These are phyloP conservation scores for Tauraco erythrolophus DNA, from an alignment of 2,113 vertebrate genomes.

Conservation along the genomic window DNA sequence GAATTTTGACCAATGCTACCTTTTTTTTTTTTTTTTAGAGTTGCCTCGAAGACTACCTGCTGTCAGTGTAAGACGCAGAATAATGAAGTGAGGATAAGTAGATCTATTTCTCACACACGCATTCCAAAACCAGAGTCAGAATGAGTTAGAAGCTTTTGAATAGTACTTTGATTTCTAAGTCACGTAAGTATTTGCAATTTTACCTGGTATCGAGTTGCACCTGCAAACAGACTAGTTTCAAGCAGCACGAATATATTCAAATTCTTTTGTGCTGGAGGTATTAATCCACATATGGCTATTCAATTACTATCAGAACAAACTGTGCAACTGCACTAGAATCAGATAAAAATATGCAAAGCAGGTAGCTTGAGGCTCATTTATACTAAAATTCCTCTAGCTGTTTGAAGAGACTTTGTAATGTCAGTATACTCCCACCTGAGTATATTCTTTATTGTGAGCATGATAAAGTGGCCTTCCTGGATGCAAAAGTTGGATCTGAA, in stretches of 20 bases:
- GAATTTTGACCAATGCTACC: not conserved
- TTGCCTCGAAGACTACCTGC: not conserved
- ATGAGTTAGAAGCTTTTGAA: not conserved
- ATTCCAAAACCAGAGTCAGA: not conserved
- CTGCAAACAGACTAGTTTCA: not conserved
- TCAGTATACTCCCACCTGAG: constrained; percentile 21
- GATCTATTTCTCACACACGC: not conserved
- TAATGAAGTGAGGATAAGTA: not conserved
- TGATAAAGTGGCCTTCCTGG: not conserved
- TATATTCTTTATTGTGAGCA: not conserved
- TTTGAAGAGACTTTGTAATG: constrained; percentile 44
- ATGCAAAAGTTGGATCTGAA: not conserved
- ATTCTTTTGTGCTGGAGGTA: constrained; percentile 7
- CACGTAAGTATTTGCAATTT: not conserved
- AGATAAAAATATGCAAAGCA: constrained; percentile 51
- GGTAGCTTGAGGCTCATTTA: constrained; percentile 46
- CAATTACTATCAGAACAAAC: constrained; percentile 24
- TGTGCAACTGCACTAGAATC: constrained; percentile 4
- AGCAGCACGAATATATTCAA: not conserved
- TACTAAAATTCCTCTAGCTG: constrained; percentile 23
- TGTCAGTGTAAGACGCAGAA: not conserved
- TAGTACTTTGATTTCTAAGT: constrained; percentile 23
- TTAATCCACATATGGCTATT: constrained; percentile 33
- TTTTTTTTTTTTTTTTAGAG: not conserved
- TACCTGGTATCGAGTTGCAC: not conserved